Percentiles rank a stretch among this genome's conserved stretches.
These are phyloP conservation scores for Scomberomorus guttatus DNA, from an alignment of 2,797 vertebrate species.

Conservation along the genomic window DNA sequence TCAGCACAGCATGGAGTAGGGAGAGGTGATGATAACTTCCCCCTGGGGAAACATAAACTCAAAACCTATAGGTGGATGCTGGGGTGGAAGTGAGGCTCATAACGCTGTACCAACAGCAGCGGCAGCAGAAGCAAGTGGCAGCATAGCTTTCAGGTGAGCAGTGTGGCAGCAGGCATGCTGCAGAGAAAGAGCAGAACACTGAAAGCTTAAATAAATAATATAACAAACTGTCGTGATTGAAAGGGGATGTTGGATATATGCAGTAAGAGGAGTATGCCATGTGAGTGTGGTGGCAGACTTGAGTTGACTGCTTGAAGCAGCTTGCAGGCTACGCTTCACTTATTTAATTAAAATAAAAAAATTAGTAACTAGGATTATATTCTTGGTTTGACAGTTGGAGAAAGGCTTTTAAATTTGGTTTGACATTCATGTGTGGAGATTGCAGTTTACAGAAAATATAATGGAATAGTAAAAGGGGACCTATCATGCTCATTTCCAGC, in stretches of 20 bases:
- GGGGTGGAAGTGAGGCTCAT: not conserved
- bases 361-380: too few species aligned
- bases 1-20: not conserved
- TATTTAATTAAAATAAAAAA: not conserved
- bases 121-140: not conserved
- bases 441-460: not conserved
- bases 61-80: not conserved
- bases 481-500: too few species aligned
- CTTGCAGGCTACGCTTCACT: not conserved
- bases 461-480: not conserved
- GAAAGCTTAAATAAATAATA: not conserved
- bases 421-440: not conserved
- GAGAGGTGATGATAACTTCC: not conserved
- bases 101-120: not conserved
- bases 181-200: slow-evolving; percentile 5
- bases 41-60: not conserved
- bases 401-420: slow-evolving; percentile 1
- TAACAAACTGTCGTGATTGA: not conserved
- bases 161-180: not conserved
- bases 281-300: too few species aligned
- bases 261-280: not conserved
- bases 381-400: not conserved
- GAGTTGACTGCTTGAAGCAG: not conserved
- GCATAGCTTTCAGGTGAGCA: not conserved
- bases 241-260: not conserved